Base-by-base conservation (phyloP, 2,797 vertebrate genomes). In the Danio aesculapii region DNA sequence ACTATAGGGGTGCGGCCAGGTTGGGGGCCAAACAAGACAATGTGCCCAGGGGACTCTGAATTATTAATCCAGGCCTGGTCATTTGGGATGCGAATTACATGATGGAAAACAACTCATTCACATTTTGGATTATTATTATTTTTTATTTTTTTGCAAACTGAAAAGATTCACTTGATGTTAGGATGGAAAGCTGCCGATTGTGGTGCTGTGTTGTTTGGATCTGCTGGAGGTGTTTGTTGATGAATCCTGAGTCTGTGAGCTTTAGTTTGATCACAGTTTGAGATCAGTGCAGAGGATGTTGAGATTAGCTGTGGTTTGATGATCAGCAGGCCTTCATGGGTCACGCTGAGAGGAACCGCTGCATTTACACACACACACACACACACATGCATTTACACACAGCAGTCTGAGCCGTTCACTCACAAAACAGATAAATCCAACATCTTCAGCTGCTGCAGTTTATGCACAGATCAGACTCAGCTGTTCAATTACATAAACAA, bases 251-350 rank as follows among this genome's bases (percentile, higher is more conserved):
- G 19, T 17, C 10, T 44, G 6, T 55, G 69, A 71, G 30, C 68
- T 71, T 71, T 43, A 55, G 50, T 55, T 55, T 55, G 50, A 55
- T 71, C 50, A 55, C 68, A 71, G 50, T 2, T 50, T 4, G 2
- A 39, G 68, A 41, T 71, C 50, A n/a, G 68, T 0, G 12, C 50
- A 41, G n/a, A 57, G 39, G 69, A 71, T 71, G 69, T 71, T 57
- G 52, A 71, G 69, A 71, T 71, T 71, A 71, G 52, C 11, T 0
- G 50, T 19, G 52, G 52, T 53, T 71, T 71, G 69, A 71, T 71
- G 69, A 71, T 71, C 39, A 57, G 69, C 69, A 71, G 69, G 52
- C 52, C 69, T 55, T 55, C 69, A 6, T 9, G 68, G 68, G 68
- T 55, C 68, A 71, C 50, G 17, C 68, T 55, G 69, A 71, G 52